Percentiles rank a stretch among this genome's conserved stretches.
Conservation (phyloP, 2,888 invertebrate genomes). For the Meganola albula region DNA sequence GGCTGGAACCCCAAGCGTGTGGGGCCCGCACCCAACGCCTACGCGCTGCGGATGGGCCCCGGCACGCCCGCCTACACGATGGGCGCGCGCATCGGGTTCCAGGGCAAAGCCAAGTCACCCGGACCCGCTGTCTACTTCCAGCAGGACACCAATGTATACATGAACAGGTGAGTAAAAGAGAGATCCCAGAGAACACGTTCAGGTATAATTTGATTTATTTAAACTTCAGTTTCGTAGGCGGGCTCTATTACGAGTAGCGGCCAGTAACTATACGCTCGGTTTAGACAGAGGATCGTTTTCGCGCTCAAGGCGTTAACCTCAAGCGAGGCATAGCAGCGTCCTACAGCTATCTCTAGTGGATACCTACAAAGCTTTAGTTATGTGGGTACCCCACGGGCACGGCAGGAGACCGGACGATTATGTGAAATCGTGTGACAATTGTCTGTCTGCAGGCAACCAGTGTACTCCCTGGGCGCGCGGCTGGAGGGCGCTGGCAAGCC, state of each 20-base stretch:
- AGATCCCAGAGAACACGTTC: too few relatives aligned
- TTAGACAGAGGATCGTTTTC: neutral
- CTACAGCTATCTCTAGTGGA: too few relatives aligned
- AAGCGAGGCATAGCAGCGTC: too few relatives aligned
- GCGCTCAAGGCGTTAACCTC: neutral
- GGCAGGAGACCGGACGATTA: too few relatives aligned
- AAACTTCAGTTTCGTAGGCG: too few relatives aligned
- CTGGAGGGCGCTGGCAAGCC: conserved; percentile 46
- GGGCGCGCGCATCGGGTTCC: conserved; percentile 54
- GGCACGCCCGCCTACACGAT: conserved; percentile 66
- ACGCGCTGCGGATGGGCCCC: conserved; percentile 64
- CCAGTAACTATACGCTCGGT: neutral
- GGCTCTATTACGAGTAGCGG: too few relatives aligned
- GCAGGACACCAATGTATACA: conserved; percentile 53
- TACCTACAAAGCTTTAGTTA: too few relatives aligned
- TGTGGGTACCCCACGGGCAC: too few relatives aligned
- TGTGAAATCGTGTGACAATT: neutral
- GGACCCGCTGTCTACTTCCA: conserved; percentile 77
- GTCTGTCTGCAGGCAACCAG: conserved; percentile 41
- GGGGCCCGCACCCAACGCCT: conserved; percentile 81
- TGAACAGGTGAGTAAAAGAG: conserved; percentile 37
- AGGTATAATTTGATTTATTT: too few relatives aligned
- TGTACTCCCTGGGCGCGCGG: conserved; percentile 57
- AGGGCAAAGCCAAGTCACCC: conserved; percentile 52
- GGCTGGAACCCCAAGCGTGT: conserved; percentile 56